Evolutionary conservation across 2,888 invertebrate genomes (phyloP).

Genomic region (Folsomia candida): DNA sequence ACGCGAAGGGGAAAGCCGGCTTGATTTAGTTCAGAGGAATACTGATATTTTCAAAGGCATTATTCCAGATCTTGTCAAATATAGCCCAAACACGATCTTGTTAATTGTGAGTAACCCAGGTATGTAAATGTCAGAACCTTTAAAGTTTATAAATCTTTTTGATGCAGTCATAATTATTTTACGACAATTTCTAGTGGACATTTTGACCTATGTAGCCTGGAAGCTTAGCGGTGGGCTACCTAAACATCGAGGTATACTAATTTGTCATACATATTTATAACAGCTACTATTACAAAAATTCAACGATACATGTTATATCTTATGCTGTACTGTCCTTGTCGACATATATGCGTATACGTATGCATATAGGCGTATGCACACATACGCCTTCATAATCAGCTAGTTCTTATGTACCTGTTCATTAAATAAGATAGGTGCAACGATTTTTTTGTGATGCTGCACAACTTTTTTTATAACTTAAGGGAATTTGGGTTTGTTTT

Average conservation of each 20-base stretch:
- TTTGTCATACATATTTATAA: too few species aligned
- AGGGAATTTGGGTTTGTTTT: too few species aligned
- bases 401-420: too few species aligned
- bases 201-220: constrained; percentile 92
- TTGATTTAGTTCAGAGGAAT: constrained; percentile 84
- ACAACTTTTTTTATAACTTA: too few species aligned
- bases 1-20: constrained; percentile 81
- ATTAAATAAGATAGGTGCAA: too few species aligned
- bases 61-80: constrained; percentile 74
- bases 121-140: constrained; percentile 54
- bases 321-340: too few species aligned
- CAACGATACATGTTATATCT: too few species aligned
- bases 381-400: too few species aligned
- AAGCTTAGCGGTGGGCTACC: constrained; percentile 87
- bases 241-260: constrained; percentile 71
- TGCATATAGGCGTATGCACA: too few species aligned
- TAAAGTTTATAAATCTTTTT: background rate
- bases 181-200: constrained; percentile 64
- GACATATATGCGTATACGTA: too few species aligned
- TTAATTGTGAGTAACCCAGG: constrained; percentile 87
- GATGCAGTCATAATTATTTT: background rate
- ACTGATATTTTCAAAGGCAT: constrained; percentile 83
- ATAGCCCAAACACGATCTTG: constrained; percentile 82
- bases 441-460: too few species aligned
- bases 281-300: too few species aligned